Evolutionary conservation across 2,888 invertebrate species (phyloP), one percentile per base, ranked within the genome.

Genomic region (Lasioglossum marginatum): DNA sequence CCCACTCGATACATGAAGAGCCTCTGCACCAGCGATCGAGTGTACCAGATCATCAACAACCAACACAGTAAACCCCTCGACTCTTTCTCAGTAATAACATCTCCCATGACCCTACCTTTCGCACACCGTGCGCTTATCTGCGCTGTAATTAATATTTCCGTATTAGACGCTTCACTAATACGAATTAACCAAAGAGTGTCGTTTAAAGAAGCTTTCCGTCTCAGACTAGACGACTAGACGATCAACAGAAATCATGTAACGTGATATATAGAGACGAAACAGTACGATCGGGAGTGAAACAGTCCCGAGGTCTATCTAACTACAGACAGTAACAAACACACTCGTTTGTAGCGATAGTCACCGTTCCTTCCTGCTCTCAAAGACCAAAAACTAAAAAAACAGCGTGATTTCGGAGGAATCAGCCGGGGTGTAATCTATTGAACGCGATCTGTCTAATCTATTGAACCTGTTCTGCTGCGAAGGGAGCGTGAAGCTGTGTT

Each of bases 401-500:
- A 63, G 31, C 31, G 16, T 16, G 63, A 31, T 63, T 63, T 31
- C 31, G 63, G 27, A 45, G 84, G 76, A 76, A 76, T 52, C 72
- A n/a, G 19, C 77, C 37, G 34, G 23, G 48, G 48, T 16, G 12
- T 57, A 60, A n/a, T 43, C 73, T 48, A 72, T 73, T 63, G 75
- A 37, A 52, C 63, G 14, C 57, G 79, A 79, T 68, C 71, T 76
- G 52, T 83, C 77, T 86, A 87, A 87, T 86, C 74, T 81, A 82
- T 84, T 78, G 83, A 84, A 87, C 80, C 83, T 88, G 23, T 52
- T 88, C 78, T 90, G 86, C 83, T 83, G 40, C 90, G 85, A 90
- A 94, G 97, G 97, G 94, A 97, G 97, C 94, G 97, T 97, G 94
- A 97, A 97, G 93, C 95, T 98, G 93, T 98, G 97, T 95, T 98